phyloP scores from a whole-genome alignment of 1,140 invertebrate genomes.

The Eupeodes corollae region DNA sequence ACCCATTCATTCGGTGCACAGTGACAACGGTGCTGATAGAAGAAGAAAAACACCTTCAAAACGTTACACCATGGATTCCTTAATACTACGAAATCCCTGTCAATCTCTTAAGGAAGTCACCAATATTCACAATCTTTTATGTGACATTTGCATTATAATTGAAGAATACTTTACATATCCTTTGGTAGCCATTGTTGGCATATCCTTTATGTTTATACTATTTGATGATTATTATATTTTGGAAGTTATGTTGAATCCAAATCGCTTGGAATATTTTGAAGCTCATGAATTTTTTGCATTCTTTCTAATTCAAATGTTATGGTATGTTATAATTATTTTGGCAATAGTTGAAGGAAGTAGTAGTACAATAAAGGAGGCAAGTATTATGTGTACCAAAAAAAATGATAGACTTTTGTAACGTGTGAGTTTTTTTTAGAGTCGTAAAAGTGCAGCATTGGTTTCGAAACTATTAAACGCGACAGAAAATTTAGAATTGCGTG shows the following conservation, averaged over 20 bases:
- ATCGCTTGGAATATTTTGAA: conserved; percentile 23
- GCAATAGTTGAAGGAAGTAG: conserved; percentile 31
- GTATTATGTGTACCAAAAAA: too few relatives aligned
- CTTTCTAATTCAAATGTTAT: conserved; percentile 27
- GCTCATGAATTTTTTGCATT: conserved; percentile 33
- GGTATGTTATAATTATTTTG: conserved; percentile 33
- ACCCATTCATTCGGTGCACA: conserved; percentile 23
- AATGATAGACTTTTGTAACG: background rate
- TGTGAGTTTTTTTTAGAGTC: conserved; percentile 7
- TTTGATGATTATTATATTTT: conserved; percentile 34
- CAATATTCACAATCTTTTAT: conserved; percentile 31
- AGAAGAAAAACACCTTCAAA: conserved; percentile 19
- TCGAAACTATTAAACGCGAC: conserved; percentile 33
- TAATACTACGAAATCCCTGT: conserved; percentile 29
- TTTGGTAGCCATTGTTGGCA: conserved; percentile 27
- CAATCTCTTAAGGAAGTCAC: conserved; percentile 27
- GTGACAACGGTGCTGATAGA: background rate
- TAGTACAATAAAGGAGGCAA: conserved; percentile 18
- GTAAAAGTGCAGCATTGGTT: conserved; percentile 21
- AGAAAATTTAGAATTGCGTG: conserved; percentile 23
- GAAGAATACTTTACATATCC: conserved; percentile 35
- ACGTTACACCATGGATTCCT: conserved; percentile 28
- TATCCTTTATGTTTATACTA: conserved; percentile 31
- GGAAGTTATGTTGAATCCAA: conserved; percentile 25
- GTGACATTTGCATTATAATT: conserved; percentile 30